These are phyloP conservation scores for Drosophila truncata DNA, from an alignment of 1,140 invertebrate species.

Conservation along the genomic window DNA sequence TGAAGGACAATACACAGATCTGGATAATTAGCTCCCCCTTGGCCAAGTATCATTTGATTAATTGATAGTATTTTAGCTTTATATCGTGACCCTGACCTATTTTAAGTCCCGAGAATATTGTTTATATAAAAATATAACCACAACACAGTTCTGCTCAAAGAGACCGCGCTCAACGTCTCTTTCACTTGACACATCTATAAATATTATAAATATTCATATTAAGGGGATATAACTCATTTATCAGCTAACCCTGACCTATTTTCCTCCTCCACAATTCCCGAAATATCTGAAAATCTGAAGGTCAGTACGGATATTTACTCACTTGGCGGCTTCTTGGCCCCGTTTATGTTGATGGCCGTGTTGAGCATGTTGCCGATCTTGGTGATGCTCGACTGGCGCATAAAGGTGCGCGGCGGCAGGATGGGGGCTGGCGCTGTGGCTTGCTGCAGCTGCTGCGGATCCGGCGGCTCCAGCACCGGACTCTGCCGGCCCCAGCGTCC, in stretches of 20 bases:
- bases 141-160: not conserved
- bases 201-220: not conserved
- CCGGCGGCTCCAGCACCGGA: conserved; percentile 76
- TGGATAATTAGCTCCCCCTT: not conserved
- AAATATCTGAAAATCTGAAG: conserved; percentile 3
- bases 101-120: not conserved
- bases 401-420: conserved; percentile 86
- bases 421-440: conserved; percentile 59
- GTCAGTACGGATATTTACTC: conserved; percentile 45
- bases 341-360: conserved; percentile 87
- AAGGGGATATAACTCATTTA: too few relatives aligned
- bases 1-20: not conserved
- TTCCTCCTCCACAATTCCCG: not conserved
- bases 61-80: not conserved
- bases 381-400: conserved; percentile 89
- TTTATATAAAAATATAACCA: not conserved
- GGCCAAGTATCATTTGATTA: not conserved
- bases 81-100: not conserved
- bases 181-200: not conserved
- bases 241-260: conserved; percentile 3
- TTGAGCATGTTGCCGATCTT: conserved; percentile 89
- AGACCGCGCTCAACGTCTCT: not conserved
- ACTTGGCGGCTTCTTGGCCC: conserved; percentile 82
- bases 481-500: conserved; percentile 82
- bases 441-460: conserved; percentile 59